Conservation (phyloP, 2,888 invertebrate species). For the Troides oblongomaculatus region DNA sequence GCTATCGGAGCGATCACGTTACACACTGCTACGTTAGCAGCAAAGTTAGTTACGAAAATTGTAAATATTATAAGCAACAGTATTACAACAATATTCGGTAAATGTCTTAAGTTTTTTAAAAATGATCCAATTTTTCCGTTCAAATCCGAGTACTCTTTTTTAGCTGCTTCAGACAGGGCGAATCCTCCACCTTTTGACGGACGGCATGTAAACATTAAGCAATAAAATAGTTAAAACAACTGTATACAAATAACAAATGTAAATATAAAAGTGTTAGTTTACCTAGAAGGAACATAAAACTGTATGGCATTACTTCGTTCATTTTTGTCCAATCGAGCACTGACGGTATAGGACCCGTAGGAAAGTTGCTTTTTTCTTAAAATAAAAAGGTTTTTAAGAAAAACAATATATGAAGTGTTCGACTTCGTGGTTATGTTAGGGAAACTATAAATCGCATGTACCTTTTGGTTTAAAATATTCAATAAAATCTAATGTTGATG, state of each 20-base stretch:
- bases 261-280: slow-evolving; percentile 4
- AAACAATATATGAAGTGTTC: too few relatives aligned
- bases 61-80: slow-evolving; percentile 50
- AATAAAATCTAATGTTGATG: slow-evolving; percentile 48
- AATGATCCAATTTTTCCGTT: slow-evolving; percentile 50
- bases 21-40: slow-evolving; percentile 64
- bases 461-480: slow-evolving; percentile 49
- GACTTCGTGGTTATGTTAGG: too few relatives aligned
- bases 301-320: slow-evolving; percentile 52
- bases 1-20: slow-evolving; percentile 60
- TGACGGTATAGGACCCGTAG: slow-evolving; percentile 40
- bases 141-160: slow-evolving; percentile 51
- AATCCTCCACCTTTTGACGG: slow-evolving; percentile 57
- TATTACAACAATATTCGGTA: slow-evolving; percentile 46
- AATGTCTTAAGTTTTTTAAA: slow-evolving; percentile 36
- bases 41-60: slow-evolving; percentile 61
- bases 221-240: slow-evolving; percentile 12
- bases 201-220: background rate
- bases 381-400: slow-evolving; percentile 1
- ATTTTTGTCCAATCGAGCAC: slow-evolving; percentile 50
- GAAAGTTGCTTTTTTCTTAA: slow-evolving; percentile 48
- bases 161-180: slow-evolving; percentile 53
- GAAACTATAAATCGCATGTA: slow-evolving; percentile 32
- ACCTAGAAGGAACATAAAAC: slow-evolving; percentile 65
- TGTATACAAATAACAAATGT: slow-evolving; percentile 10